These are phyloP conservation scores for Mastigias papua DNA, from an alignment of 30 jellyfish, hydroid and myxozoan species.

Conservation along the genomic window DNA sequence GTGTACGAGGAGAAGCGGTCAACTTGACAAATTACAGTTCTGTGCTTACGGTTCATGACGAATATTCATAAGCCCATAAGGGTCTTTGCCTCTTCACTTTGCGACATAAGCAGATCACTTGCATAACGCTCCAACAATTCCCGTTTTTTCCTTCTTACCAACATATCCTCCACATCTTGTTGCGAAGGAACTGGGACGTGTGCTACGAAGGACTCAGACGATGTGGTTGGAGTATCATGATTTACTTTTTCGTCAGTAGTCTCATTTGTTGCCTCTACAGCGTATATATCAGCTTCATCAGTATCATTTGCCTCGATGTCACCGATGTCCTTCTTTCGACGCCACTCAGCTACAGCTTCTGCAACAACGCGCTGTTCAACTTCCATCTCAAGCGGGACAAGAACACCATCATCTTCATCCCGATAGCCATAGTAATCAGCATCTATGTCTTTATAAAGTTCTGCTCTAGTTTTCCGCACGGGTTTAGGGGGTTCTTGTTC, in stretches of 20 bases:
- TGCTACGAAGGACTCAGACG: slow-evolving; percentile 85
- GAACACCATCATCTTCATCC: slow-evolving; percentile 94
- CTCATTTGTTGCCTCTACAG: slow-evolving; percentile 58
- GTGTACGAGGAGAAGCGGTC: no score
- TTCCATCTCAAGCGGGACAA: slow-evolving; percentile 82
- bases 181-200: slow-evolving; percentile 99
- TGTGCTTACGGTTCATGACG: no score
- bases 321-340: slow-evolving; percentile 78
- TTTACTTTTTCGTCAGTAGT: not conserved
- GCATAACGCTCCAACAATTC: slow-evolving; percentile 96
- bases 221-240: slow-evolving; percentile 41
- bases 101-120: slow-evolving; percentile 87
- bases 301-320: slow-evolving; percentile 75
- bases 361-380: slow-evolving; percentile 80
- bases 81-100: slow-evolving; percentile 93
- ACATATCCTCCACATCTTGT: slow-evolving; percentile 94
- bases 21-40: no score
- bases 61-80: slow-evolving; percentile 79
- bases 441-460: slow-evolving; percentile 84
- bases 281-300: slow-evolving; percentile 79
- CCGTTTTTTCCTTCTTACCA: slow-evolving; percentile 85
- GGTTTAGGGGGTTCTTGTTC: slow-evolving; percentile 98
- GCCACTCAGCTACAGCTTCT: slow-evolving; percentile 93
- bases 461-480: slow-evolving; percentile 94
- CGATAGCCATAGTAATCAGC: slow-evolving; percentile 99